Conservation (phyloP, 2,888 invertebrate genomes). For the Drosophila neonasuta region DNA sequence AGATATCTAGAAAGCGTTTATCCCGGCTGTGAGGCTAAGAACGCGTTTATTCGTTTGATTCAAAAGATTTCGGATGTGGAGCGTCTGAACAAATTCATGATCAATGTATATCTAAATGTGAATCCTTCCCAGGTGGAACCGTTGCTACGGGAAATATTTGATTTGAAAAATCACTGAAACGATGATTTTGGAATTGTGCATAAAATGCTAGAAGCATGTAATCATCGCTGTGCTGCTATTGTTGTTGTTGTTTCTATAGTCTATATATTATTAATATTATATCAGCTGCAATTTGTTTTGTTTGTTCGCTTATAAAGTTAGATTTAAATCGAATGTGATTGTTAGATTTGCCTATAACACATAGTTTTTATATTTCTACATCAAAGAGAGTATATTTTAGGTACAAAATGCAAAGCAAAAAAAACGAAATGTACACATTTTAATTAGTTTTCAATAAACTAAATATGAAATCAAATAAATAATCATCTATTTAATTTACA, state of each 20-base stretch:
- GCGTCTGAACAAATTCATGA: conserved; percentile 94
- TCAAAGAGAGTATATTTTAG: conserved; percentile 68
- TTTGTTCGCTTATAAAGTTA: conserved; percentile 71
- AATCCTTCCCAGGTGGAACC: conserved; percentile 96
- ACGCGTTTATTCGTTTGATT: conserved; percentile 92
- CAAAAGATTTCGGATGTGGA: conserved; percentile 95
- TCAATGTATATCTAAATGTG: conserved; percentile 94
- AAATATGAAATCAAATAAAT: conserved; percentile 31
- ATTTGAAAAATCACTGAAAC: conserved; percentile 87
- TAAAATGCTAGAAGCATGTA: conserved; percentile 37
- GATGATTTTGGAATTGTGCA: conserved; percentile 44
- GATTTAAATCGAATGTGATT: conserved; percentile 73
- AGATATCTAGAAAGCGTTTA: conserved; percentile 92
- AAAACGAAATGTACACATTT: conserved; percentile 63
- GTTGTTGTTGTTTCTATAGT: conserved; percentile 62
- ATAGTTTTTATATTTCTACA: conserved; percentile 77
- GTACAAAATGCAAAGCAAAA: conserved; percentile 72
- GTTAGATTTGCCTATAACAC: conserved; percentile 70
- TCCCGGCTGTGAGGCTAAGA: conserved; percentile 93
- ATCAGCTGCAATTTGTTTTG: conserved; percentile 57
- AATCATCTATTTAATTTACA: no score
- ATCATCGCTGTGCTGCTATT: conserved; percentile 55
- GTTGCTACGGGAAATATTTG: conserved; percentile 96
- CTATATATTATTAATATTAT: conserved; percentile 29
- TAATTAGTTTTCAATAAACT: conserved; percentile 71